Percentiles rank a stretch among this genome's conserved stretches.
phyloP scores from a whole-genome alignment of 2,113 vertebrate species.

The Setophaga petechia region DNA sequence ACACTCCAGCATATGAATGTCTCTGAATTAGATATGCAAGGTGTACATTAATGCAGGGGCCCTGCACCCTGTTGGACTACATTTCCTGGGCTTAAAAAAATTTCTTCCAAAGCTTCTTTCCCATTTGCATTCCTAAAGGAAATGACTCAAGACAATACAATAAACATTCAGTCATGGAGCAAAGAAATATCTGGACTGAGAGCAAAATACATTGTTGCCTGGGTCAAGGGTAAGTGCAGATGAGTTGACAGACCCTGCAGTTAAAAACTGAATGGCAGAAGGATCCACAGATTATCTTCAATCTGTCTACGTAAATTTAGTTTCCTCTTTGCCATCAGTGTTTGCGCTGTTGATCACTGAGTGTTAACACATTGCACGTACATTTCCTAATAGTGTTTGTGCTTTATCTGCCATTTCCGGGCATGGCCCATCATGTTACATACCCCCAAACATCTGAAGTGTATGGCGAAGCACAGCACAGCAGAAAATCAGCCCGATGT shows the following conservation, averaged over 20 bases:
- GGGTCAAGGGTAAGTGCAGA: neutral
- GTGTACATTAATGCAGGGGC: neutral
- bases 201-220: neutral
- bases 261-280: conserved; percentile 3
- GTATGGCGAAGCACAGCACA: neutral
- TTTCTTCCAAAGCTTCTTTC: neutral
- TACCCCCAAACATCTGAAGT: neutral
- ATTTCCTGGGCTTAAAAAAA: neutral
- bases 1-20: neutral
- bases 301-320: neutral
- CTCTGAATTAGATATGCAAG: neutral
- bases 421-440: fast-evolving
- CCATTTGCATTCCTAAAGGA: neutral
- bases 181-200: conserved; percentile 10
- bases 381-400: neutral
- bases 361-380: neutral
- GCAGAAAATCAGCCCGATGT: neutral
- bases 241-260: neutral
- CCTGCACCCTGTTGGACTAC: neutral
- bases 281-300: neutral
- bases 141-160: conserved; percentile 2
- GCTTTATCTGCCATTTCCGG: neutral
- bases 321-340: neutral
- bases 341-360: neutral
- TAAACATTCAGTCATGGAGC: conserved; percentile 2